Conservation (phyloP, 2,797 vertebrate genomes). For the Xyrichtys novacula region DNA sequence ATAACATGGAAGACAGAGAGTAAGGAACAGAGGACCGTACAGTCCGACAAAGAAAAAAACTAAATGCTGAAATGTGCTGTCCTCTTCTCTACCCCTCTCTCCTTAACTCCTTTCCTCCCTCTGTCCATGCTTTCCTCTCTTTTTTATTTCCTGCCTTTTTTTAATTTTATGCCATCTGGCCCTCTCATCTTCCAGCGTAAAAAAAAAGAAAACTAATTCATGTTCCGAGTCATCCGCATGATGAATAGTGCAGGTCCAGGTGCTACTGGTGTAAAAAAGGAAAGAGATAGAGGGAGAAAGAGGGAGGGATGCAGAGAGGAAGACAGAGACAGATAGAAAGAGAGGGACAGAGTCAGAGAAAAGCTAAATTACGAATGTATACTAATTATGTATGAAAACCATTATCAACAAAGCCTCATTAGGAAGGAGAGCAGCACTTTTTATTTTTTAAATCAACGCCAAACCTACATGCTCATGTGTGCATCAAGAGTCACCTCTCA, state of each 20-base stretch:
- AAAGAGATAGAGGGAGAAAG: conserved; percentile 66
- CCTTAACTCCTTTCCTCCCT: conserved; percentile 50
- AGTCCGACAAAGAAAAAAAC: conserved; percentile 23
- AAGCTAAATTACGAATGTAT: conserved; percentile 78
- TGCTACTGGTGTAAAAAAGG: conserved; percentile 87
- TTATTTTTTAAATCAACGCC: neutral
- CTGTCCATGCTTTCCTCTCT: conserved; percentile 60
- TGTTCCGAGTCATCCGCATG: conserved; percentile 94
- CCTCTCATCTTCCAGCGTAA: conserved; percentile 85
- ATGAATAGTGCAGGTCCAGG: conserved; percentile 98
- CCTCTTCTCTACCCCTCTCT: conserved; percentile 39
- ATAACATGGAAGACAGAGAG: conserved; percentile 75
- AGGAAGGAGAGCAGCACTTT: conserved; percentile 50
- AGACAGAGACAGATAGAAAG: conserved; percentile 61
- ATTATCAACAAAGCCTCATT: conserved; percentile 76
- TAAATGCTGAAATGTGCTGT: conserved; percentile 54
- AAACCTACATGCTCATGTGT: neutral
- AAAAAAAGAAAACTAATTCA: conserved; percentile 88
- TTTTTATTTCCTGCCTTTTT: conserved; percentile 69
- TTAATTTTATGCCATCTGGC: conserved; percentile 87
- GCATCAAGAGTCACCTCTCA: conserved; percentile 5
- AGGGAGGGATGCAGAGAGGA: conserved; percentile 65
- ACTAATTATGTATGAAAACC: conserved; percentile 73
- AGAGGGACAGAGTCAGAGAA: conserved; percentile 60
- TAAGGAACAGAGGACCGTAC: conserved; percentile 58